Percentiles rank a stretch among this genome's conserved stretches.
Evolutionary conservation across 2,113 vertebrate species (phyloP).

Genomic region (Lynx canadensis): DNA sequence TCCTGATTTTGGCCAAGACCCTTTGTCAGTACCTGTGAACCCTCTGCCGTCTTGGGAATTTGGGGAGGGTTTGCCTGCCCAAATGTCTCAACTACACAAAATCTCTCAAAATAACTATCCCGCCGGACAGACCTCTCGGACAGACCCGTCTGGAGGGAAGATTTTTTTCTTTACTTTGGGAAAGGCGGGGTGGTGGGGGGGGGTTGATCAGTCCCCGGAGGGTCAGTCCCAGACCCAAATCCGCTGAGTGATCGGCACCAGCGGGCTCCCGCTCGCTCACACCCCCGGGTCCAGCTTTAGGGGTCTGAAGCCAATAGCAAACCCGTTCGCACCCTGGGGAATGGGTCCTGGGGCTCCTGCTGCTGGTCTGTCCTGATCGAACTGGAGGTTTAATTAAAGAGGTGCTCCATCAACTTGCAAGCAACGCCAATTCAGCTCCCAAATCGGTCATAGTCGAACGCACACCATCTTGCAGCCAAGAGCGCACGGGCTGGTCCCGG

Average conservation of each 20-base stretch:
- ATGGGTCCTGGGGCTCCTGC: slow-evolving; percentile 69
- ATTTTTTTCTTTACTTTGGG: background rate
- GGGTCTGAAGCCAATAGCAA: slow-evolving; percentile 51
- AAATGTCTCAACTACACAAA: background rate
- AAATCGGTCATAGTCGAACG: slow-evolving; percentile 72
- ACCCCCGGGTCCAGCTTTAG: background rate
- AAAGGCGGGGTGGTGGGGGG: too few relatives aligned
- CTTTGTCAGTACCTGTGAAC: background rate
- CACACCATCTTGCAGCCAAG: slow-evolving; percentile 42
- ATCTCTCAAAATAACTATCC: background rate
- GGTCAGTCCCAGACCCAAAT: background rate
- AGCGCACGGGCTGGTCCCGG: background rate
- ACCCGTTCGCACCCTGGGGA: slow-evolving; percentile 56
- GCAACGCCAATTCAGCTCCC: slow-evolving; percentile 80
- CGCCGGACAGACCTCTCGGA: background rate
- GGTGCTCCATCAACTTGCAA: slow-evolving; percentile 74
- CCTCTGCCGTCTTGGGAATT: background rate
- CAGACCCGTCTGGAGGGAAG: too few relatives aligned
- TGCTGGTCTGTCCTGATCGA: slow-evolving; percentile 76
- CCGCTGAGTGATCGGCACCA: rapidly evolving
- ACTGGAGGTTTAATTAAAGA: slow-evolving; percentile 82
- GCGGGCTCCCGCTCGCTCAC: too few relatives aligned
- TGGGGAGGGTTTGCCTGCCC: background rate
- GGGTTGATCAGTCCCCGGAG: too few relatives aligned
- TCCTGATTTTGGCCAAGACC: background rate